These are phyloP conservation scores for Temnothorax unifasciatus DNA, from an alignment of 2,888 invertebrate genomes.

Conservation along the genomic window DNA sequence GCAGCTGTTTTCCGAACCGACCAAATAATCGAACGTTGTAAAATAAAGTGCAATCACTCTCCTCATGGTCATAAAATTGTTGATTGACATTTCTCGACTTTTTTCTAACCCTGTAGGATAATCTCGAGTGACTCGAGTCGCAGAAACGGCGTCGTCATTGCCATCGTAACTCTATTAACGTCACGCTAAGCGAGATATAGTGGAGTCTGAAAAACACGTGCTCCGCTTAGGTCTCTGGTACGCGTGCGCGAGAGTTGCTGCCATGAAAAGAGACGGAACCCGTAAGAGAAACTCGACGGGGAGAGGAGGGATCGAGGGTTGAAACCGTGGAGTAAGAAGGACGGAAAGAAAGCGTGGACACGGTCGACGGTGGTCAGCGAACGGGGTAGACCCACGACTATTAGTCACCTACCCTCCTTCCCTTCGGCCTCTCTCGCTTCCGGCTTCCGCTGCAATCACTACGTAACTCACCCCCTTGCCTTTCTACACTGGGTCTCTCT, in stretches of 20 bases:
- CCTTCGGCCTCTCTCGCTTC: slow-evolving; percentile 66
- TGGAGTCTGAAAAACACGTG: slow-evolving; percentile 54
- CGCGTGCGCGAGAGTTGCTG: slow-evolving; percentile 16
- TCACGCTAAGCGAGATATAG: slow-evolving; percentile 53
- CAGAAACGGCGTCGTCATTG: slow-evolving; percentile 48
- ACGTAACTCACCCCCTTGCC: slow-evolving; percentile 66
- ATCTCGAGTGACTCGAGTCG: slow-evolving; percentile 44
- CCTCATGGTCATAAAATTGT: background rate
- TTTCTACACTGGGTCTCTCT: slow-evolving; percentile 2
- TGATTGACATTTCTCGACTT: slow-evolving; percentile 33
- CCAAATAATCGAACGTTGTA: background rate
- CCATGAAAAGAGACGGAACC: slow-evolving; percentile 51
- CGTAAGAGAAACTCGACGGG: background rate
- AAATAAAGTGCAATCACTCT: slow-evolving; percentile 24
- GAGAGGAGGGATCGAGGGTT: background rate
- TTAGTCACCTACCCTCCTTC: slow-evolving; percentile 76
- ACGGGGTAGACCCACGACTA: slow-evolving; percentile 74
- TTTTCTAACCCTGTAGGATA: slow-evolving; percentile 4
- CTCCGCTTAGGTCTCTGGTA: slow-evolving; percentile 31
- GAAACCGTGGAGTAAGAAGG: slow-evolving; percentile 63
- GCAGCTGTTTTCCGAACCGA: background rate
- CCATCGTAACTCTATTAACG: slow-evolving; percentile 53
- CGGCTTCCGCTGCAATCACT: slow-evolving; percentile 76
- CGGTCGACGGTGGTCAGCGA: slow-evolving; percentile 74
- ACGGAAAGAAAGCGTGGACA: slow-evolving; percentile 73